phyloP scores from a whole-genome alignment of 2,113 vertebrate genomes.

The Catharus fuscescens region DNA sequence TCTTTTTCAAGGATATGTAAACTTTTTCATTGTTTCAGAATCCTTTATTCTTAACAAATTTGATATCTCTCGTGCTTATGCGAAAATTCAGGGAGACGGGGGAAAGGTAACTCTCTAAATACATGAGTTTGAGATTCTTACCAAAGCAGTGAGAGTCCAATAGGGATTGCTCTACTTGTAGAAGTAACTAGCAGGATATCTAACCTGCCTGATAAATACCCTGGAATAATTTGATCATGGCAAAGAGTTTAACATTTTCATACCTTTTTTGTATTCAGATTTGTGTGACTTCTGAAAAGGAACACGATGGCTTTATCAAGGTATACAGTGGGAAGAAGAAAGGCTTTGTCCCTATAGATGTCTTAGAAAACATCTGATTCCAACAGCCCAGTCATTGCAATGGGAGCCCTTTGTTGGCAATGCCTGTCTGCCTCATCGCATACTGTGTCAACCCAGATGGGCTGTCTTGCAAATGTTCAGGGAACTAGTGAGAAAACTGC shows the following conservation, averaged over 20 bases:
- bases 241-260: not conserved
- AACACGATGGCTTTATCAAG: conserved; percentile 88
- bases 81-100: not conserved
- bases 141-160: not conserved
- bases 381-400: conserved; percentile 15
- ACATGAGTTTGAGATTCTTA: not conserved
- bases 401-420: conserved; percentile 53
- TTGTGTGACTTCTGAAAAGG: conserved; percentile 88
- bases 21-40: not conserved
- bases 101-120: not conserved
- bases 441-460: conserved; percentile 66
- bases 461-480: conserved; percentile 67
- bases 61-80: not conserved
- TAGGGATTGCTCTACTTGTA: not conserved
- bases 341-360: conserved; percentile 89
- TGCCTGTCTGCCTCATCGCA: conserved; percentile 65
- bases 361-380: conserved; percentile 91
- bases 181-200: not conserved
- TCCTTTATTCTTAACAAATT: not conserved
- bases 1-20: too few relatives aligned
- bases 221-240: not conserved
- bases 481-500: conserved; percentile 55
- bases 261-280: conserved; percentile 79
- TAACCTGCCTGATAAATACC: not conserved
- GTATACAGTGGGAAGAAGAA: conserved; percentile 93